Base-by-base conservation (phyloP, 2,888 invertebrate genomes). In the Heliconius erato region DNA sequence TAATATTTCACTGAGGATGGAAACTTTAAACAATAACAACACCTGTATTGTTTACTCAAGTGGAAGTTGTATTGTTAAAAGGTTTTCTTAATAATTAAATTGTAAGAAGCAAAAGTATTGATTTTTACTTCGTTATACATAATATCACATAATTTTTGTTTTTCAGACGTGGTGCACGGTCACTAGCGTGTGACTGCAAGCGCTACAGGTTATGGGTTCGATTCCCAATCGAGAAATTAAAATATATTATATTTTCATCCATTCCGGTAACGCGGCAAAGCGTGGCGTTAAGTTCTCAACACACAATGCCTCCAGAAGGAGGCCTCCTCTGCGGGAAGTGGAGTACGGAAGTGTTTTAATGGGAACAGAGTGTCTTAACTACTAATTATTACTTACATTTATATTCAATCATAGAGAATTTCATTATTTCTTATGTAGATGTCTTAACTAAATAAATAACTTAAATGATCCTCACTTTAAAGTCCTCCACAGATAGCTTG, bases 401-500 rank as follows among this genome's bases (percentile, higher is more conserved):
- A 63, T 12, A 63, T 63, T 63, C 12, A 3, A 63, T 63, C 63
- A 63, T n/a, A n/a, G 63, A n/a, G 11, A 23, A n/a, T 63, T 63
- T 63, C 12, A 63, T 11, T n/a, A n/a, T 4, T 11, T 63, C 12
- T n/a, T n/a, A 12, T 63, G 11, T n/a, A 63, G 63, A 63, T 63
- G n/a, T 1, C 4, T 63, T 63, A 63, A 40, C n/a, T n/a, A 26
- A 71, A 32, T n/a, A 7, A 32, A 4, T 54, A 76, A 23, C 12
- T 63, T 9, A 26, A 68, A 79, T 88, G 16, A 19, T 68, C 32
- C 82, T 84, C 65, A 98, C 98, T 95, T 97, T 97, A 87, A 99
- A 97, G 89, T 98, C 98, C 79, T 97, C 97, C 85, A 97, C 96
- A 49, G 97, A 96, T 79, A 99, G 96, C 79, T 97, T 96, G 83